Evolutionary conservation across 2,113 vertebrate genomes (phyloP).

Genomic region (Phaethornis superciliosus): DNA sequence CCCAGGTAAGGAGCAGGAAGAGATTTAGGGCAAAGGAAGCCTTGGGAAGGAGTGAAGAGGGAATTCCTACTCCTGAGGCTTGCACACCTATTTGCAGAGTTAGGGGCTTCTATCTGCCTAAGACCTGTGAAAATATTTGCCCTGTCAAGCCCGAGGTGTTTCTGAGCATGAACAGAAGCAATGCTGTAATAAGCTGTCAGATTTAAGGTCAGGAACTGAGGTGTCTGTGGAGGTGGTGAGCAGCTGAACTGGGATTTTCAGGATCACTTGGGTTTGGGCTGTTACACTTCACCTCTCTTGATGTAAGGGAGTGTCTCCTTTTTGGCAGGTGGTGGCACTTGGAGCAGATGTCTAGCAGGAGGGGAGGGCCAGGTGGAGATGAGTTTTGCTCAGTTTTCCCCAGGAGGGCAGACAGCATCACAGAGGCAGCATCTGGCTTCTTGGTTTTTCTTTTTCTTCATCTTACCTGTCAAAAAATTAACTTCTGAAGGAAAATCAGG

Average conservation of each 20-base stretch:
- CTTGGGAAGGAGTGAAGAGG: background rate
- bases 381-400: background rate
- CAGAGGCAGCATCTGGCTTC: background rate
- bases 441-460: background rate
- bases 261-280: background rate
- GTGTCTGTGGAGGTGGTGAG: background rate
- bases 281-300: background rate
- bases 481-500: background rate
- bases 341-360: background rate
- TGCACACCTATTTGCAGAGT: rapidly evolving
- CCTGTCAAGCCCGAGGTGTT: background rate
- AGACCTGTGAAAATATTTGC: background rate
- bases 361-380: background rate
- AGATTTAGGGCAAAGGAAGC: background rate
- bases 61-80: background rate
- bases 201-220: background rate
- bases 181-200: background rate
- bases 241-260: background rate
- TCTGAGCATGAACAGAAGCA: background rate
- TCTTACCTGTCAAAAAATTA: background rate
- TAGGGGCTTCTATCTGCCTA: background rate
- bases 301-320: background rate
- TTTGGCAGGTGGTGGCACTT: background rate
- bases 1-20: background rate
- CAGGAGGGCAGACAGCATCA: background rate